Percentiles rank a stretch among this genome's conserved stretches.
Conservation (phyloP, 2,797 vertebrate genomes). For the Typhlichthys eigenmanni region DNA sequence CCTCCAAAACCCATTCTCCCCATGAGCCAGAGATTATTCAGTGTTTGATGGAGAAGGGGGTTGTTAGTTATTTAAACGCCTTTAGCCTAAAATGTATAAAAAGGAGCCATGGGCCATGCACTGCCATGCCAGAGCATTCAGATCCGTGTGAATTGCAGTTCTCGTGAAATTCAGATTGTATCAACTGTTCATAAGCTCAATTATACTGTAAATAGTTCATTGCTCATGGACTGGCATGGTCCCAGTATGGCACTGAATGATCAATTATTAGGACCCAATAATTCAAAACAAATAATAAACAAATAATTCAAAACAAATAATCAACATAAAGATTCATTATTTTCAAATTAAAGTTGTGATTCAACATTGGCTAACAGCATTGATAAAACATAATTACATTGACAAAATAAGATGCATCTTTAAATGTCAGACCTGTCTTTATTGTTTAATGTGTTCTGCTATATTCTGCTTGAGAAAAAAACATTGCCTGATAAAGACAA, state of each 20-base stretch:
- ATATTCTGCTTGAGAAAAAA: not conserved
- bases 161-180: slow-evolving; percentile 48
- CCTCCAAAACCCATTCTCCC: slow-evolving; percentile 35
- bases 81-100: not conserved
- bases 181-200: slow-evolving; percentile 32
- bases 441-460: not conserved
- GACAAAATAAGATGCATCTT: too few species aligned
- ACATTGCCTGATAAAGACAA: not conserved
- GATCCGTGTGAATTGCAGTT: slow-evolving; percentile 2
- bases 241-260: not conserved
- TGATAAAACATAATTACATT: too few species aligned
- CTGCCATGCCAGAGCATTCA: slow-evolving; percentile 6
- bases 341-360: too few species aligned
- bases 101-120: slow-evolving; percentile 8
- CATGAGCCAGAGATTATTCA: slow-evolving; percentile 27
- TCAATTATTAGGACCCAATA: not conserved
- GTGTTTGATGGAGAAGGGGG: slow-evolving; percentile 23
- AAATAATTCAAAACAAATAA: too few species aligned
- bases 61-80: too few species aligned
- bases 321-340: too few species aligned
- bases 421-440: too few species aligned
- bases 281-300: not conserved
- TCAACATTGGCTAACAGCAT: too few species aligned
- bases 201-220: slow-evolving; percentile 24
- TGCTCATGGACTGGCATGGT: slow-evolving; percentile 1